Evolutionary conservation across 2,797 vertebrate species (phyloP).

Genomic region (Gymnoscopelus microlampas): DNA sequence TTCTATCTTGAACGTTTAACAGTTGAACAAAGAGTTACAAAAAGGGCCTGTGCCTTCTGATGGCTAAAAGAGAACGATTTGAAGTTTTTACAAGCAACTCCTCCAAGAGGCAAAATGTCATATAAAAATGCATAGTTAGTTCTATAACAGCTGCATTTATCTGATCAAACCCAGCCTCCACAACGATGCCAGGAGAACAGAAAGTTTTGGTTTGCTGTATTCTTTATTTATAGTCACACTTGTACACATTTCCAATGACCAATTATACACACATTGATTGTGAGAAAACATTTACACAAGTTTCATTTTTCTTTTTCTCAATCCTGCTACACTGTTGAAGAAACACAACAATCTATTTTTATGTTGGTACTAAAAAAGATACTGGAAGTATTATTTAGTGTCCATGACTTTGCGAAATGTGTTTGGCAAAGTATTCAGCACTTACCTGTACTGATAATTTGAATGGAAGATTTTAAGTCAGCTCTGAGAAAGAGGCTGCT

Average conservation of each 20-base stretch:
- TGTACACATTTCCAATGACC: constrained; percentile 44
- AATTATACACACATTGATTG: constrained; percentile 35
- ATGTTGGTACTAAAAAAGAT: constrained; percentile 56
- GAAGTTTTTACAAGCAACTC: constrained; percentile 15
- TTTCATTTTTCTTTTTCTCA: constrained; percentile 18
- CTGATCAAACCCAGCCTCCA: neutral
- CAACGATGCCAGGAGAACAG: constrained; percentile 3
- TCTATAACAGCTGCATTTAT: constrained; percentile 23
- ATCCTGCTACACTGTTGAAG: constrained; percentile 43
- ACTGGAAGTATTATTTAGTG: constrained; percentile 50
- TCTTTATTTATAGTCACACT: constrained; percentile 43
- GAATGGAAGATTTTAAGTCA: constrained; percentile 35
- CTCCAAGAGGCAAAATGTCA: neutral
- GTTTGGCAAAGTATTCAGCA: constrained; percentile 56
- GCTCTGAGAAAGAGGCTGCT: constrained; percentile 53
- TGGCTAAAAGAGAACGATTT: constrained; percentile 29
- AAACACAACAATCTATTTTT: constrained; percentile 52
- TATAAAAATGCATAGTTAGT: neutral
- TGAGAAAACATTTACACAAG: constrained; percentile 53
- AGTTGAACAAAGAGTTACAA: constrained; percentile 21
- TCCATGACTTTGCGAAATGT: constrained; percentile 20
- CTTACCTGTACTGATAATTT: constrained; percentile 57
- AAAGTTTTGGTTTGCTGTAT: constrained; percentile 27
- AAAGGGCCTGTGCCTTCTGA: constrained; percentile 55
- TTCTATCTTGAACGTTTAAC: constrained; percentile 19